Evolutionary conservation across 2,888 invertebrate species (phyloP).

Genomic region (Platycheirus rosarum): DNA sequence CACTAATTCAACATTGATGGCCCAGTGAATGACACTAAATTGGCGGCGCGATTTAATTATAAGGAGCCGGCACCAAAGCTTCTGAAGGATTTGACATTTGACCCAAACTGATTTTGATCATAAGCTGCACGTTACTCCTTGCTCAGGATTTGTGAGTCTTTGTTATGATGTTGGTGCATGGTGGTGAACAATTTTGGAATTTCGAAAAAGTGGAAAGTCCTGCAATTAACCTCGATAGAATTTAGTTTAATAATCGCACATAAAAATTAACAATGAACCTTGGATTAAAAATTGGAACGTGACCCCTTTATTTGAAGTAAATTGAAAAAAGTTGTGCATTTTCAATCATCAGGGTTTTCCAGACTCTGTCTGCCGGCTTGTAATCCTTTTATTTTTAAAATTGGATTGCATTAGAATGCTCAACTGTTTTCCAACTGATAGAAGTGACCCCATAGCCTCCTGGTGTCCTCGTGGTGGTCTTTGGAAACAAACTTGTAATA

Average conservation of each 20-base stretch:
- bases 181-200: neutral
- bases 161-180: too few relatives aligned
- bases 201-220: constrained; percentile 45
- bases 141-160: neutral
- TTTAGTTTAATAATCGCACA: constrained; percentile 21
- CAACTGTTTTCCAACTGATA: too few relatives aligned
- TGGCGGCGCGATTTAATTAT: constrained; percentile 64
- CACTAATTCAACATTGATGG: constrained; percentile 65
- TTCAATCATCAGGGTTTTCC: too few relatives aligned
- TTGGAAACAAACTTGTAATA: too few relatives aligned
- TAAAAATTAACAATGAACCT: constrained; percentile 42
- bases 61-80: constrained; percentile 1
- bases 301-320: too few relatives aligned
- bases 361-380: too few relatives aligned
- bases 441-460: too few relatives aligned
- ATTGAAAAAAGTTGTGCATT: too few relatives aligned
- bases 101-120: constrained; percentile 32
- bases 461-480: too few relatives aligned
- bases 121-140: neutral
- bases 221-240: constrained; percentile 41
- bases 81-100: neutral
- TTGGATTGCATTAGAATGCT: too few relatives aligned
- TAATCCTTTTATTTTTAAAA: too few relatives aligned
- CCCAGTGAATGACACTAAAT: constrained; percentile 65
- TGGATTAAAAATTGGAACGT: constrained; percentile 42